phyloP scores from a whole-genome alignment of 2,113 vertebrate genomes.

The Sitta europaea region DNA sequence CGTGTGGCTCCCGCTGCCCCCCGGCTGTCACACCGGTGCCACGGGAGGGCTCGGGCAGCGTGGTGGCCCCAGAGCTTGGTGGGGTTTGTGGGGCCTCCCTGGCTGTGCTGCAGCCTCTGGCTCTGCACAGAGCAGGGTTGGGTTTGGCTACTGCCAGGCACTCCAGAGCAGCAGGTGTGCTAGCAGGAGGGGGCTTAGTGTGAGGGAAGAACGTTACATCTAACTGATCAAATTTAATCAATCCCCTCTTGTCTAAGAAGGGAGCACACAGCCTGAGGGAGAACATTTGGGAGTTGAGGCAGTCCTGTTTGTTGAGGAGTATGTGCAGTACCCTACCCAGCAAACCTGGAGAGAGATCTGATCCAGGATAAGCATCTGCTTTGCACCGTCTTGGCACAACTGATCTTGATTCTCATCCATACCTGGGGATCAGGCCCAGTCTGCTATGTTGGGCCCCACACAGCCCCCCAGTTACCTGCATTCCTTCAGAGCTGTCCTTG shows the following conservation, averaged over 20 bases:
- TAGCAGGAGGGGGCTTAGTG: not conserved
- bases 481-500: slow-evolving; percentile 10
- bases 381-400: not conserved
- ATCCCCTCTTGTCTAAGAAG: not conserved
- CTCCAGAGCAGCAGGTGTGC: rapidly evolving
- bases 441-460: rapidly evolving
- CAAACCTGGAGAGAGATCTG: not conserved
- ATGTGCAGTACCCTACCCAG: not conserved
- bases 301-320: not conserved
- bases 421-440: not conserved
- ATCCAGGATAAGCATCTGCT: not conserved
- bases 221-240: not conserved
- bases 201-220: not conserved
- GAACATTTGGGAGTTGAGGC: not conserved
- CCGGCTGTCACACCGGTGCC: rapidly evolving
- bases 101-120: rapidly evolving
- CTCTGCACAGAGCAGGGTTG: rapidly evolving
- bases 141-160: not conserved
- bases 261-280: not conserved
- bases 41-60: not conserved
- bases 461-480: not conserved
- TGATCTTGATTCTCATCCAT: rapidly evolving
- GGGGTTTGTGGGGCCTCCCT: not conserved
- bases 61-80: not conserved
- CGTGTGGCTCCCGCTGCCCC: not conserved